A percentile compares a stretch with the other conserved stretches of the same genome.
Conservation (phyloP, 2,888 invertebrate species). For the Cephus sareptanus region DNA sequence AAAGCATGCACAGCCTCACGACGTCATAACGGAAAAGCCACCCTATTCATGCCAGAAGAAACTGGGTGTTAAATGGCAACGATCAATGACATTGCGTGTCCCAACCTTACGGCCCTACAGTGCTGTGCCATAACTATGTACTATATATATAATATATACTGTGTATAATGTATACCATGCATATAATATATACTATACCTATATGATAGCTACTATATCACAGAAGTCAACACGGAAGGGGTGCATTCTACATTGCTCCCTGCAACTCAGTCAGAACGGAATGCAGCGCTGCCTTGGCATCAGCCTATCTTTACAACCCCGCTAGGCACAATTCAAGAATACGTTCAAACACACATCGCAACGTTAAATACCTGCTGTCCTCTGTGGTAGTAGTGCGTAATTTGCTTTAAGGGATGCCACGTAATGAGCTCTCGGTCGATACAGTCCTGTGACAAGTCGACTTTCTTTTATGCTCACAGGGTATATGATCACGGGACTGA, state of each 20-base stretch:
- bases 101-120: constrained; percentile 4
- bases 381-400: background rate
- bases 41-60: background rate
- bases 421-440: background rate
- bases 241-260: background rate
- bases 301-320: constrained; percentile 19
- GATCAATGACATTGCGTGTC: constrained; percentile 18
- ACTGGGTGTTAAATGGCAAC: constrained; percentile 3
- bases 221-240: constrained; percentile 6
- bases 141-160: background rate
- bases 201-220: background rate
- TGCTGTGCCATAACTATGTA: background rate
- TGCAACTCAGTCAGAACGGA: constrained; percentile 18
- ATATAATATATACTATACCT: background rate
- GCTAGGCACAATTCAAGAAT: constrained; percentile 4
- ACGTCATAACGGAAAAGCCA: background rate
- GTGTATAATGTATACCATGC: background rate
- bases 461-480: no score
- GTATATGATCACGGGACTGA: no score
- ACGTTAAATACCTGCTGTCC: background rate
- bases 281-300: constrained; percentile 17
- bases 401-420: background rate
- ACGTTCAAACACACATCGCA: background rate
- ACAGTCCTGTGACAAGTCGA: background rate
- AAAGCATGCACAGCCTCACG: background rate